Percentiles rank a stretch among this genome's conserved stretches.
These are phyloP conservation scores for Drosophila punjabiensis DNA, from an alignment of 1,140 invertebrate species.

Conservation along the genomic window DNA sequence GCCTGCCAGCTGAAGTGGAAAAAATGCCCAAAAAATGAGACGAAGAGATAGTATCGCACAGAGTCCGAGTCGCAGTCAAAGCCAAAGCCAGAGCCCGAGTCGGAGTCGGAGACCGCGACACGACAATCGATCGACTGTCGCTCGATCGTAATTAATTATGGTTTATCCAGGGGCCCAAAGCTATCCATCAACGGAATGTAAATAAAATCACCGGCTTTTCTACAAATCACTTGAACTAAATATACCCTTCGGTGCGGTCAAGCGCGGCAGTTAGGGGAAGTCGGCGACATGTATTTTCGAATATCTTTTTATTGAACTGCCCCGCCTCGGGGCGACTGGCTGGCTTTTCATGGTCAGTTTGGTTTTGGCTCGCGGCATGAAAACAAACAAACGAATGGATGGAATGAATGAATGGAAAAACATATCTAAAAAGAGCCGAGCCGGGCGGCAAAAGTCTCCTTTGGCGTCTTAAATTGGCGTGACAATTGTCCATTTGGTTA, in stretches of 20 bases:
- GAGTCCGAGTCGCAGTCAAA: slow-evolving; percentile 9
- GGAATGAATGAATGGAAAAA: slow-evolving; percentile 29
- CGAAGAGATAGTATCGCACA: slow-evolving; percentile 4
- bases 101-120: slow-evolving; percentile 1
- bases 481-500: slow-evolving; percentile 57
- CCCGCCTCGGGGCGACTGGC: slow-evolving; percentile 17
- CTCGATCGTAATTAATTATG: slow-evolving; percentile 52
- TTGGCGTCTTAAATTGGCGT: slow-evolving; percentile 53
- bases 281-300: slow-evolving; percentile 40
- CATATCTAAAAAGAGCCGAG: slow-evolving; percentile 18
- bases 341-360: slow-evolving; percentile 55
- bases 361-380: slow-evolving; percentile 51
- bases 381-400: slow-evolving; percentile 41
- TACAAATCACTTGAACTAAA: slow-evolving; percentile 54
- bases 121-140: slow-evolving; percentile 42
- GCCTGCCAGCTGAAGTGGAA: slow-evolving; percentile 29
- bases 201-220: slow-evolving; percentile 44
- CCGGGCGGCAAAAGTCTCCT: slow-evolving; percentile 33
- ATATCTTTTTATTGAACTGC: slow-evolving; percentile 43
- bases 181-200: slow-evolving; percentile 53
- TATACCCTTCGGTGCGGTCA: slow-evolving; percentile 52
- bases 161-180: slow-evolving; percentile 35
- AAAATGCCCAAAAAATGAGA: slow-evolving; percentile 11
- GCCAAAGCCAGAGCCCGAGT: background rate
- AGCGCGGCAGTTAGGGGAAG: slow-evolving; percentile 29